These are phyloP conservation scores for Danaus plexippus DNA, from an alignment of 1,140 invertebrate genomes.

Conservation along the genomic window DNA sequence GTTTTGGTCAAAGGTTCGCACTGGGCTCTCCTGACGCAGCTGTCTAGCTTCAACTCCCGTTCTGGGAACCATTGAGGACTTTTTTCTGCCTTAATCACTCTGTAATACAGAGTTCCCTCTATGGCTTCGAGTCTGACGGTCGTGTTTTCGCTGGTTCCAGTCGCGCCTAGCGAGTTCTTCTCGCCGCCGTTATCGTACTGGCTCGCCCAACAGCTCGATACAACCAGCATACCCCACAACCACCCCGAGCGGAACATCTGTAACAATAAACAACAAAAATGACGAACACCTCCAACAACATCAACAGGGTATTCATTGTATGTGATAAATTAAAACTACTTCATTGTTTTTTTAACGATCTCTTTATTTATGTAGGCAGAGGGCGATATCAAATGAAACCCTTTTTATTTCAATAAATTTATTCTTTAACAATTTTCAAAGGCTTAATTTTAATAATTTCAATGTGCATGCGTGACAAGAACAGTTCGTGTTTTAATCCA, in stretches of 20 bases:
- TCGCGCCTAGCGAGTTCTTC: slow-evolving; percentile 42
- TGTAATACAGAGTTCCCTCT: slow-evolving; percentile 71
- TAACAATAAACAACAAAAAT: slow-evolving; percentile 46
- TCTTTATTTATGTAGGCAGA: slow-evolving; percentile 62
- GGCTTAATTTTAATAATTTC: slow-evolving; percentile 1
- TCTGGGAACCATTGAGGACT: slow-evolving; percentile 73
- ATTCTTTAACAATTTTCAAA: slow-evolving; percentile 33
- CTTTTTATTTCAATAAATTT: slow-evolving; percentile 51
- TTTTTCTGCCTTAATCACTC: slow-evolving; percentile 68
- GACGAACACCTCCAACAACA: slow-evolving; percentile 22
- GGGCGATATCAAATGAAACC: slow-evolving; percentile 65
- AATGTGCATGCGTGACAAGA: background rate
- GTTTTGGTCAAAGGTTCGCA: slow-evolving; percentile 77
- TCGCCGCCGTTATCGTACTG: slow-evolving; percentile 49
- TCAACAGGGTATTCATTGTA: slow-evolving; percentile 22
- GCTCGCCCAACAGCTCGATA: slow-evolving; percentile 39
- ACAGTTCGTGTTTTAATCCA: slow-evolving; percentile 15
- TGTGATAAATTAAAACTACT: slow-evolving; percentile 62
- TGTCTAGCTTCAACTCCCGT: slow-evolving; percentile 68
- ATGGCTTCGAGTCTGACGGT: slow-evolving; percentile 64
- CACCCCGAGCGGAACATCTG: slow-evolving; percentile 49
- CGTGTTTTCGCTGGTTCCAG: slow-evolving; percentile 35
- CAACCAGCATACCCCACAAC: slow-evolving; percentile 29
- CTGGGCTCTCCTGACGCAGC: slow-evolving; percentile 74
- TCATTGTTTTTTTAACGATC: slow-evolving; percentile 44